Percentiles rank a stretch among this genome's conserved stretches.
These are phyloP conservation scores for Megalonaias nervosa DNA, from an alignment of 1,140 invertebrate genomes.

Conservation along the genomic window DNA sequence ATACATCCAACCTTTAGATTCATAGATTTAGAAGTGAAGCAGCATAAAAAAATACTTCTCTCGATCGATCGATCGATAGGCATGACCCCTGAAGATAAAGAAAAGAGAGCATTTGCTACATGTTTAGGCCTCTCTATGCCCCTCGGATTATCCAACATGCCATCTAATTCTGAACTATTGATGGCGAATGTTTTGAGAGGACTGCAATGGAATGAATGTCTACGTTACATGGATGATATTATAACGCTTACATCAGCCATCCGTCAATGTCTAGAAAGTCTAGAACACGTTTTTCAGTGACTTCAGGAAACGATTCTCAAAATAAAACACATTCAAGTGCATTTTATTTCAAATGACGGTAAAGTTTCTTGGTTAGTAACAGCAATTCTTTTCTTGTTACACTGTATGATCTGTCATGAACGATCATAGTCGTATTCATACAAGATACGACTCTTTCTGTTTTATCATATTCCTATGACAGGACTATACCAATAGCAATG, in stretches of 20 bases:
- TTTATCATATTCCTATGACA: constrained; percentile 71
- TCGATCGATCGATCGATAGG: constrained; percentile 29
- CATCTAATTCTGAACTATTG: constrained; percentile 38
- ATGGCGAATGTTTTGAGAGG: constrained; percentile 32
- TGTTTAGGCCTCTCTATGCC: constrained; percentile 11
- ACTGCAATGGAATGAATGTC: constrained; percentile 24
- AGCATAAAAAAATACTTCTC: too few relatives aligned
- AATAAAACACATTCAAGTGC: constrained; percentile 34
- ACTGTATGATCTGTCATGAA: too few relatives aligned
- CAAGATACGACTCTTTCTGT: constrained; percentile 59
- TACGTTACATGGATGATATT: constrained; percentile 42
- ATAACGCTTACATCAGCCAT: constrained; percentile 14
- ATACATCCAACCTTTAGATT: too few relatives aligned
- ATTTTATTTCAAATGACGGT: constrained; percentile 37
- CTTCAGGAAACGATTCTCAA: constrained; percentile 20
- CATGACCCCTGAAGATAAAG: constrained; percentile 51
- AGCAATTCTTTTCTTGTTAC: too few relatives aligned
- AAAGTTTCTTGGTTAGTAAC: constrained; percentile 11
- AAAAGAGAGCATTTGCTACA: constrained; percentile 59
- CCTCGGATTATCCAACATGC: constrained; percentile 30
- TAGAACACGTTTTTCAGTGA: constrained; percentile 28
- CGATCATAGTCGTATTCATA: constrained; percentile 29
- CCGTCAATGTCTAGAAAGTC: constrained; percentile 3
- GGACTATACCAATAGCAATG: constrained; percentile 73
- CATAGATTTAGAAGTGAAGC: too few relatives aligned